These are phyloP conservation scores for Gila robusta DNA, from an alignment of 2,797 vertebrate genomes.

Conservation along the genomic window DNA sequence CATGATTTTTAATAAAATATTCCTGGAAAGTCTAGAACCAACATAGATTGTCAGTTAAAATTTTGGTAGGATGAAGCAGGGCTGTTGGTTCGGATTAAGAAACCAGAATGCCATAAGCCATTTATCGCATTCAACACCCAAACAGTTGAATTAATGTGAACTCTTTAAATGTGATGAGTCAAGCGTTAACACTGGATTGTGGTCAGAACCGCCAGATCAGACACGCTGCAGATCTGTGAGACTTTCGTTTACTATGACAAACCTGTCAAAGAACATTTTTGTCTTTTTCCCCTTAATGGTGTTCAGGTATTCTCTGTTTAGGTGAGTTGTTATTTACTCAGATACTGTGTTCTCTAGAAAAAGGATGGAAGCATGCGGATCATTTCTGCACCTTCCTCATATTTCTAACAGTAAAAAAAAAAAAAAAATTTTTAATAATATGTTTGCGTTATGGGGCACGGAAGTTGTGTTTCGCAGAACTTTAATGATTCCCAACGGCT, in stretches of 20 bases:
- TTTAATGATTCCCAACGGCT: neutral
- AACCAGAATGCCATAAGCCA: neutral
- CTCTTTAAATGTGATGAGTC: neutral
- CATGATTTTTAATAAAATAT: neutral
- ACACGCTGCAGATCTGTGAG: neutral
- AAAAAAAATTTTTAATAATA: neutral
- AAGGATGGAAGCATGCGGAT: neutral
- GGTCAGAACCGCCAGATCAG: neutral
- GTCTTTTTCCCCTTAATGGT: neutral
- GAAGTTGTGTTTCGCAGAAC: neutral
- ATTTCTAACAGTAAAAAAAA: neutral
- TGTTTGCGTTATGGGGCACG: neutral
- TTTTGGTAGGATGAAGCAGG: neutral
- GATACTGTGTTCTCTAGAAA: neutral
- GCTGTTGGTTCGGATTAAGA: neutral
- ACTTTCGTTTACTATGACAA: neutral
- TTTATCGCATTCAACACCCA: neutral
- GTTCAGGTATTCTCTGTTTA: neutral
- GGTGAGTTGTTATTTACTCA: neutral
- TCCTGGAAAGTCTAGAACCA: neutral
- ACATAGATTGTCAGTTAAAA: neutral
- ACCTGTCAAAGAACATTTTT: conserved; percentile 39
- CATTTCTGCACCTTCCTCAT: neutral
- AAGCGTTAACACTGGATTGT: conserved; percentile 8
- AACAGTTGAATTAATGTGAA: neutral